phyloP scores from a whole-genome alignment of 1,140 invertebrate species.

The Caenorhabditis inopinata region DNA sequence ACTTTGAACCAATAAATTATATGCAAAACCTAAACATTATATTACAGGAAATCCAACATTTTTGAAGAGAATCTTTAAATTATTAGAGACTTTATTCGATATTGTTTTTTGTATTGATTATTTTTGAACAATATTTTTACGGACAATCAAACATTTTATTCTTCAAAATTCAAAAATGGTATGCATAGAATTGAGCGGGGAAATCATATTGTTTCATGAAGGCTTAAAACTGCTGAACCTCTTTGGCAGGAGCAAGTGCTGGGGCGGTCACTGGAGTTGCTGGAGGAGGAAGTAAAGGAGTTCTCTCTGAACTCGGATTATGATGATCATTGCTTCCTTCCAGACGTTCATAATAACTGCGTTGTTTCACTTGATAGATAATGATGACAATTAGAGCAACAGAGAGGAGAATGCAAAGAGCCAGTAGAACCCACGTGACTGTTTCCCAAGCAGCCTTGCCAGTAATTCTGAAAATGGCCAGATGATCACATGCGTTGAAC shows the following conservation, averaged over 20 bases:
- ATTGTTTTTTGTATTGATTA: too few species aligned
- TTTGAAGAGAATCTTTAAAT: too few species aligned
- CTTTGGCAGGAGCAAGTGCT: neutral
- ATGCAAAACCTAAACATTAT: too few species aligned
- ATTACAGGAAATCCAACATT: too few species aligned
- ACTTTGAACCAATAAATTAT: too few species aligned
- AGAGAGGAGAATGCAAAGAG: constrained; percentile 41
- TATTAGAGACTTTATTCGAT: too few species aligned
- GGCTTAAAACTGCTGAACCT: constrained; percentile 14
- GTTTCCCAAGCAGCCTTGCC: constrained; percentile 46
- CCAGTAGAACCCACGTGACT: constrained; percentile 45
- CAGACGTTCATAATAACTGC: neutral
- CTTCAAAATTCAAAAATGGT: neutral
- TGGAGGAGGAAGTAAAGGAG: neutral
- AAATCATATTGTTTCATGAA: neutral
- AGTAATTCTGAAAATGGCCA: constrained; percentile 38
- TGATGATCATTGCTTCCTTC: neutral
- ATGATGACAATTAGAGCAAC: constrained; percentile 41
- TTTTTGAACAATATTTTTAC: too few species aligned
- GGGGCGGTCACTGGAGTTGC: constrained; percentile 4
- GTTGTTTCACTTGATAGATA: constrained; percentile 32
- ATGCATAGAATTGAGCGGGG: neutral
- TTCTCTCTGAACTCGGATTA: neutral
- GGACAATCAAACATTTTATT: too few species aligned
- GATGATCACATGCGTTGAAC: neutral